Conservation (phyloP, 1,140 invertebrate genomes). For the Drosophila ficusphila region DNA sequence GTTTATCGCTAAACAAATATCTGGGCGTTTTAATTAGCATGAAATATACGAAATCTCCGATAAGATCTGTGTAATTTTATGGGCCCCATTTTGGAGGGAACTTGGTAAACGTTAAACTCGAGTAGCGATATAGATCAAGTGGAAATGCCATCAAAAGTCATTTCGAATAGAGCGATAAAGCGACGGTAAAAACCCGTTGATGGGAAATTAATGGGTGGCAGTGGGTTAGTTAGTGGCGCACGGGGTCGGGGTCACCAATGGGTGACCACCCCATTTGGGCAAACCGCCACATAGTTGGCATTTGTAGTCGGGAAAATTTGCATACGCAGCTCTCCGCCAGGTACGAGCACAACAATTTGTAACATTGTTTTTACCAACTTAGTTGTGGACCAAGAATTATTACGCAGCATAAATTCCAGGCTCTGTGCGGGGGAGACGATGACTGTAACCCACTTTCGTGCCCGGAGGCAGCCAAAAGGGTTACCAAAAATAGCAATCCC, state of each 20-base stretch:
- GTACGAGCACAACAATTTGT: slow-evolving; percentile 57
- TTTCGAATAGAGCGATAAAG: slow-evolving; percentile 41
- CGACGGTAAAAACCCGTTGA: slow-evolving; percentile 7
- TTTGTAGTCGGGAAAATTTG: slow-evolving; percentile 19
- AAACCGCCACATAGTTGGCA: slow-evolving; percentile 13
- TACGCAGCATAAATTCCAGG: slow-evolving; percentile 55
- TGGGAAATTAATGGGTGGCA: slow-evolving; percentile 32
- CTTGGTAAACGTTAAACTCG: slow-evolving; percentile 47
- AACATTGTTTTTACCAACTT: slow-evolving; percentile 64
- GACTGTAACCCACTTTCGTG: slow-evolving; percentile 57
- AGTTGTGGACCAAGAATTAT: slow-evolving; percentile 54
- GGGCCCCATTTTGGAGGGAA: slow-evolving; percentile 20
- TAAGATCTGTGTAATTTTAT: slow-evolving; percentile 72
- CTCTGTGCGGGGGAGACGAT: too few species aligned
- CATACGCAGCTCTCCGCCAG: slow-evolving; percentile 30
- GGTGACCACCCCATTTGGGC: slow-evolving; percentile 13
- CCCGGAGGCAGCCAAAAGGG: slow-evolving; percentile 56
- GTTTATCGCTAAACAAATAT: slow-evolving; percentile 62
- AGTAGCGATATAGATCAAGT: slow-evolving; percentile 47
- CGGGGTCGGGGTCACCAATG: neutral
- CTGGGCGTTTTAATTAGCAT: slow-evolving; percentile 72
- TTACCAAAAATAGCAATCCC: slow-evolving; percentile 72
- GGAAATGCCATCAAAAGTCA: slow-evolving; percentile 23
- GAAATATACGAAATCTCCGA: slow-evolving; percentile 65
- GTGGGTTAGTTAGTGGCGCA: slow-evolving; percentile 13